Evolutionary conservation across 2,888 invertebrate genomes (phyloP).

Genomic region (Ennomos quercinarius): DNA sequence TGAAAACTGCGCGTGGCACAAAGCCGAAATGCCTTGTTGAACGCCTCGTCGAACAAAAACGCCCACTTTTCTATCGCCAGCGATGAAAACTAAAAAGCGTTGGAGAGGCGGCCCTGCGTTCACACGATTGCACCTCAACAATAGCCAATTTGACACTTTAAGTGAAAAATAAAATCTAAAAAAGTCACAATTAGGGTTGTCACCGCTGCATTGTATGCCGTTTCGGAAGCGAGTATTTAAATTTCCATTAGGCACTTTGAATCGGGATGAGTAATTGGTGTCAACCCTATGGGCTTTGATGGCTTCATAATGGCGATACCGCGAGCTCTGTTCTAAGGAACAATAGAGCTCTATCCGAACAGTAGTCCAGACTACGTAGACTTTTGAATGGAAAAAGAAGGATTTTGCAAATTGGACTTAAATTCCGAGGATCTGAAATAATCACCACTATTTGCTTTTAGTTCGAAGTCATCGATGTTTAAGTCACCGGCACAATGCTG

Average conservation of each 20-base stretch:
- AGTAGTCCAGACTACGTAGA: neutral
- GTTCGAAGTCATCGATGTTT: too few species aligned
- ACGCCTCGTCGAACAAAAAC: constrained; percentile 45
- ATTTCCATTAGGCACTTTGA: constrained; percentile 79
- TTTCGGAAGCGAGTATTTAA: constrained; percentile 79
- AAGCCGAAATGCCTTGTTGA: constrained; percentile 55
- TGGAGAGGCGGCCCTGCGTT: constrained; percentile 45
- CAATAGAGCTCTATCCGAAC: constrained; percentile 32
- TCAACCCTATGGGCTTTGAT: constrained; percentile 47
- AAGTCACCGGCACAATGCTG: too few species aligned
- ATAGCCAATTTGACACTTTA: constrained; percentile 80
- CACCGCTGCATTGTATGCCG: constrained; percentile 61
- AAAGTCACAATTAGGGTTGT: constrained; percentile 70
- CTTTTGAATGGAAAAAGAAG: too few species aligned
- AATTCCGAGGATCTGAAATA: too few species aligned
- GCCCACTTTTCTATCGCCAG: constrained; percentile 42
- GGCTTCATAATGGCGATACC: constrained; percentile 34
- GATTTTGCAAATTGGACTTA: neutral
- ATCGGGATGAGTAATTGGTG: constrained; percentile 54
- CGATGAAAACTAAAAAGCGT: constrained; percentile 48
- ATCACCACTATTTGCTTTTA: too few species aligned
- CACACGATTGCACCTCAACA: constrained; percentile 67
- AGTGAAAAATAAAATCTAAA: constrained; percentile 65
- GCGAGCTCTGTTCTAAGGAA: too few species aligned
- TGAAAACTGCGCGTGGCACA: constrained; percentile 49